phyloP scores from a whole-genome alignment of 1,140 invertebrate species.

The Caenorhabditis inopinata region DNA sequence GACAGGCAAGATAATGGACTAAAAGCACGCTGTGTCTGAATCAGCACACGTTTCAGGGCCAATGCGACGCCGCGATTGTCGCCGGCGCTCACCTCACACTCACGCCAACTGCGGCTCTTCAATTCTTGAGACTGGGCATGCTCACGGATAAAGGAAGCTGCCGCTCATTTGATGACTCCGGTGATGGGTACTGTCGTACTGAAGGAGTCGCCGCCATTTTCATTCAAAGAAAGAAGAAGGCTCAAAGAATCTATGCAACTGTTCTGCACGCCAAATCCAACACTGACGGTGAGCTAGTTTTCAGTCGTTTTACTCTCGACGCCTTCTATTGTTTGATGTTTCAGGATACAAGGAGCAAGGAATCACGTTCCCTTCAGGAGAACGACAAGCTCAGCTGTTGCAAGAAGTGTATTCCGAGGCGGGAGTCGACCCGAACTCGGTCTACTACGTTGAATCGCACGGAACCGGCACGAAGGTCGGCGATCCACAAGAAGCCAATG shows the following conservation, averaged over 20 bases:
- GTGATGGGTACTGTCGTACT: constrained; percentile 85
- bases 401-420: constrained; percentile 80
- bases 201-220: constrained; percentile 81
- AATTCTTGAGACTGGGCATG: constrained; percentile 88
- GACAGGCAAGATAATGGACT: too few relatives aligned
- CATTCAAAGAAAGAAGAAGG: constrained; percentile 77
- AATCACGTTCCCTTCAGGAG: constrained; percentile 85
- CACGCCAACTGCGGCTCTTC: constrained; percentile 84
- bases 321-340: background rate
- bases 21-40: too few relatives aligned
- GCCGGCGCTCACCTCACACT: constrained; percentile 81
- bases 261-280: constrained; percentile 83
- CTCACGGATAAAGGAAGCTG: constrained; percentile 83
- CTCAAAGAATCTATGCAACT: constrained; percentile 81
- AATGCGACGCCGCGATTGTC: constrained; percentile 88
- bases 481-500: constrained; percentile 92
- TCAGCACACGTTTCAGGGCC: too few relatives aligned
- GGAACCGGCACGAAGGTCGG: constrained; percentile 88
- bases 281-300: constrained; percentile 74
- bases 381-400: constrained; percentile 82
- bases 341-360: constrained; percentile 75
- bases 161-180: constrained; percentile 86
- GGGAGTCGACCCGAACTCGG: constrained; percentile 77
- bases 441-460: constrained; percentile 89
- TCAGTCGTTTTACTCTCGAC: background rate